These are phyloP conservation scores for Parthenolecanium corni DNA, from an alignment of 2,888 invertebrate species.

Conservation along the genomic window DNA sequence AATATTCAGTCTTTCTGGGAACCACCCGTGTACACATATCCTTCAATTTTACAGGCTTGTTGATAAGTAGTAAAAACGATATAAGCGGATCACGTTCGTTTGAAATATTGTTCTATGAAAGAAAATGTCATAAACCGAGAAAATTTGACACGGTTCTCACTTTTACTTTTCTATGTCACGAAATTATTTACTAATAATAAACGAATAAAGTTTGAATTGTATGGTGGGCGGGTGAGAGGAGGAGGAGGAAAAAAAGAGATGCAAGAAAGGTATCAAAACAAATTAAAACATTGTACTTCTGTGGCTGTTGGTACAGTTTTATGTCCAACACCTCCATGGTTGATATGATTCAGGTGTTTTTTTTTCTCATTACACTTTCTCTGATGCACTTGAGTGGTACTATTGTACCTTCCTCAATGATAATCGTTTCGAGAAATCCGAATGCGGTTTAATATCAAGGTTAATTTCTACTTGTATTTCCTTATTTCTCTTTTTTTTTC, in stretches of 20 bases:
- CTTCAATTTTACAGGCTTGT: too few species aligned
- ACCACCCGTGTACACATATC: too few species aligned
- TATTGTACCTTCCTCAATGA: slow-evolving; percentile 5
- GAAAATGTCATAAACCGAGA: slow-evolving; percentile 10
- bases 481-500: slow-evolving; percentile 4
- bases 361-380: slow-evolving; percentile 2
- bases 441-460: slow-evolving; percentile 22
- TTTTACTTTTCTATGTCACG: slow-evolving; percentile 20
- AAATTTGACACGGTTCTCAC: slow-evolving; percentile 12
- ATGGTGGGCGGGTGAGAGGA: background rate
- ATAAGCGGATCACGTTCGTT: too few species aligned
- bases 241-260: background rate
- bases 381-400: slow-evolving; percentile 18
- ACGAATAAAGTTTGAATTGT: background rate
- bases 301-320: background rate
- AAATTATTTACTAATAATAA: slow-evolving; percentile 10
- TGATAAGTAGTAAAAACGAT: too few species aligned
- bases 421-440: slow-evolving; percentile 5
- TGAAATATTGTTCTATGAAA: slow-evolving; percentile 2
- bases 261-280: slow-evolving; percentile 6
- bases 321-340: background rate
- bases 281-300: slow-evolving; percentile 7
- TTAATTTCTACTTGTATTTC: slow-evolving; percentile 13
- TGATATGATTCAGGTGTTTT: background rate
- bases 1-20: too few species aligned